A percentile compares a stretch with the other conserved stretches of the same genome.
Evolutionary conservation across 2,797 vertebrate species (phyloP).

Genomic region (Amblyraja radiata): DNA sequence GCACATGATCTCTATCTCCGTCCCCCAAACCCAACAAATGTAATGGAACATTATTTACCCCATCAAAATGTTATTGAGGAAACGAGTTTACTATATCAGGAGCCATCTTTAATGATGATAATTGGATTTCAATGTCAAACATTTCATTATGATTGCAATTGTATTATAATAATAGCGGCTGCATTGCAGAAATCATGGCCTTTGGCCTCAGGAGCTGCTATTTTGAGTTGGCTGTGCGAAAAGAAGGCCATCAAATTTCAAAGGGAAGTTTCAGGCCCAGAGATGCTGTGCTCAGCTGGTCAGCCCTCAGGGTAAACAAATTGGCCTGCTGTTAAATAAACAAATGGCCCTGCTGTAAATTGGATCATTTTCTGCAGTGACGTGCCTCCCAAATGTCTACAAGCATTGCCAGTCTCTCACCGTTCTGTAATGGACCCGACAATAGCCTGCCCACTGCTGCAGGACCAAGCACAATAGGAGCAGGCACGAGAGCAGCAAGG

Average conservation of each 20-base stretch:
- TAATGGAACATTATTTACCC: constrained; percentile 25
- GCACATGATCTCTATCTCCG: background rate
- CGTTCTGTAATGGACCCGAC: background rate
- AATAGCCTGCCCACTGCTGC: background rate
- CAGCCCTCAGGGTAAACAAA: background rate
- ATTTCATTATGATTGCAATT: background rate
- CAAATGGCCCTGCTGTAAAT: constrained; percentile 3
- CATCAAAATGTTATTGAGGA: background rate
- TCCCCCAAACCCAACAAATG: background rate
- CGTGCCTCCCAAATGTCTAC: background rate
- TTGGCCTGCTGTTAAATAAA: background rate
- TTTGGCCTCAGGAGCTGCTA: background rate
- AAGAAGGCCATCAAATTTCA: background rate
- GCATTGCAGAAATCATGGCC: background rate
- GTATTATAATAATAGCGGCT: background rate
- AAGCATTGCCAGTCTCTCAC: background rate
- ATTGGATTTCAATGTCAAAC: constrained; percentile 24
- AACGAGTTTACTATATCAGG: background rate
- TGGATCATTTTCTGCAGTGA: constrained; percentile 2
- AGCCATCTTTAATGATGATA: constrained; percentile 5
- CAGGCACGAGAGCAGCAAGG: background rate
- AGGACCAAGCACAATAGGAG: background rate
- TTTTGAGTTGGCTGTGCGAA: constrained; percentile 8
- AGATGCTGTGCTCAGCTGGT: background rate
- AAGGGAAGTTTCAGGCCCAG: background rate